These are phyloP conservation scores for Scomber colias DNA, from an alignment of 2,113 vertebrate species.

Conservation along the genomic window DNA sequence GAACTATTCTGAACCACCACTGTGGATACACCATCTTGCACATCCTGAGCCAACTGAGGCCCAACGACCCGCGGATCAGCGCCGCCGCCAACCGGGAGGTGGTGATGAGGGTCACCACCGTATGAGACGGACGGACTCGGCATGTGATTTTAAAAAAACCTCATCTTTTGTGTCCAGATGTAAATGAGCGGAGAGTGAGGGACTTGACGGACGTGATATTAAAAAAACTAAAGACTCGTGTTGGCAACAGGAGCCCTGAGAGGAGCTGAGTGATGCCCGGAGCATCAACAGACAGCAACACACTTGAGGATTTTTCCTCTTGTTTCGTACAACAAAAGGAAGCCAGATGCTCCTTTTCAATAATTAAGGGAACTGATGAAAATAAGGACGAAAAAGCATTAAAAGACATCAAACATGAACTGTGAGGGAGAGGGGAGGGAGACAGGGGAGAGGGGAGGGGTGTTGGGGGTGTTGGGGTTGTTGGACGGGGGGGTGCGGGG, in stretches of 20 bases:
- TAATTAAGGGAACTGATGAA: conserved; percentile 60
- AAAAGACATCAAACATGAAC: conserved; percentile 57
- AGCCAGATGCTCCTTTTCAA: conserved; percentile 74
- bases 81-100: conserved; percentile 90
- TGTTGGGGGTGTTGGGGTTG: not conserved
- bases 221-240: conserved; percentile 42
- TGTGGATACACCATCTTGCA: conserved; percentile 96
- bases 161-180: conserved; percentile 4
- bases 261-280: conserved; percentile 54
- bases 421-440: not conserved
- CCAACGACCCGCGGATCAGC: conserved; percentile 88
- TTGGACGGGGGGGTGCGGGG: not conserved
- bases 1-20: conserved; percentile 96
- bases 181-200: conserved; percentile 31
- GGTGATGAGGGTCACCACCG: conserved; percentile 96
- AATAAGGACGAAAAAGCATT: conserved; percentile 48
- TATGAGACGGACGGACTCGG: conserved; percentile 79
- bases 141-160: not conserved
- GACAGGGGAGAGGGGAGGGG: not conserved
- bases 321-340: conserved; percentile 66
- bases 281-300: conserved; percentile 62
- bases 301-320: conserved; percentile 62
- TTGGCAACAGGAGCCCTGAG: conserved; percentile 15
- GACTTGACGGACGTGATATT: conserved; percentile 36
- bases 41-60: conserved; percentile 93